Percentiles rank a stretch among this genome's conserved stretches.
phyloP scores from a whole-genome alignment of 2,888 invertebrate genomes.

The Apamea anceps region DNA sequence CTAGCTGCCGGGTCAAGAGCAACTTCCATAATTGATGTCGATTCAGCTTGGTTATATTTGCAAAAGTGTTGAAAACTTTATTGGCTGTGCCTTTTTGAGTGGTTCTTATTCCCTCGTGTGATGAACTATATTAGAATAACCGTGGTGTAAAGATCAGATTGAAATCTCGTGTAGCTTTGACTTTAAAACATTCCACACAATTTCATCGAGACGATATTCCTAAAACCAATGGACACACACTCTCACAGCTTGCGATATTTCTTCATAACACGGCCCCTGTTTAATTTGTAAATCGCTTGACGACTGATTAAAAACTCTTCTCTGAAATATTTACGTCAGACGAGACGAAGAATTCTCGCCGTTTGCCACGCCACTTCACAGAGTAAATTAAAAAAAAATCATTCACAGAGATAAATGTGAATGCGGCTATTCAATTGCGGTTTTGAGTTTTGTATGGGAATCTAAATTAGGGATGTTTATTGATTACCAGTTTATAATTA shows the following conservation, averaged over 20 bases:
- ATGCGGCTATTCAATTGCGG: conserved; percentile 56
- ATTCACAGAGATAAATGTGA: conserved; percentile 51
- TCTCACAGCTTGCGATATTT: conserved; percentile 81
- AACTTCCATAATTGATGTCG: not conserved
- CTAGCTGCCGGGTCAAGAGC: not conserved
- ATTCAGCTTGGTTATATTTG: not conserved
- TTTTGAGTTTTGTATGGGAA: conserved; percentile 49
- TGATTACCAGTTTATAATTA: conserved; percentile 17
- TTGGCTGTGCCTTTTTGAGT: not conserved
- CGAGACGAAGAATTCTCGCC: conserved; percentile 66
- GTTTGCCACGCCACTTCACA: conserved; percentile 63
- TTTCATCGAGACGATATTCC: not conserved
- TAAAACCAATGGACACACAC: conserved; percentile 74
- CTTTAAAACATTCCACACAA: not conserved
- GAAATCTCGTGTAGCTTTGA: not conserved
- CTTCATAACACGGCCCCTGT: conserved; percentile 89
- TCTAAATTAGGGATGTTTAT: conserved; percentile 41
- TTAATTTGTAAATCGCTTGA: conserved; percentile 90
- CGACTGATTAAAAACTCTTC: conserved; percentile 90
- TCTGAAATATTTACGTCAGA: conserved; percentile 86
- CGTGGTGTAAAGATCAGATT: not conserved
- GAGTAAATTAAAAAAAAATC: conserved; percentile 67
- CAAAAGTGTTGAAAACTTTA: not conserved
- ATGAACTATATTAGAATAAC: not conserved
- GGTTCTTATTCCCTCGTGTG: too few species aligned